Base-by-base conservation (phyloP, 2,888 invertebrate species). In the Lithodes maja region DNA sequence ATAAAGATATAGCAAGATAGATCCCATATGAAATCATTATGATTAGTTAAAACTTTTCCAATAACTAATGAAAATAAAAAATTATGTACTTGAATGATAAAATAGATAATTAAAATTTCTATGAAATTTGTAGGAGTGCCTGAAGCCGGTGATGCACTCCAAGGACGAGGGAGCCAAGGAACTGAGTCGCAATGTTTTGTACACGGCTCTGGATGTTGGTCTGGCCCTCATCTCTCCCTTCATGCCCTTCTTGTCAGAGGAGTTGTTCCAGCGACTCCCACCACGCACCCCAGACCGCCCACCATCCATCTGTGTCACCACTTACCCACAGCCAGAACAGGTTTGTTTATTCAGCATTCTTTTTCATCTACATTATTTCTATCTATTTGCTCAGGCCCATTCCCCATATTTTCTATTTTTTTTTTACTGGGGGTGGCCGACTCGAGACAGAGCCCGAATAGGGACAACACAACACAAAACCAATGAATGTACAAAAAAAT, bases 191-290 rank as follows among this genome's bases (percentile, higher is more conserved):
- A 95, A 95, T 92, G 96, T 97, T 0, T 95, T 99, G 1, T 97
- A 97, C 94, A 96, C 96, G 0, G 96, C 97, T 69, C 94, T 99
- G 81, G 98, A 99, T 93, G 95, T 95, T 3, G 98, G 97, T 0
- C 95, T 99, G 61, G 96, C 97, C 91, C 95, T 98, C 87, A 95
- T 99, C 17, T 97, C 97, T 91, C 99, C 99, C 0, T 97, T 99
- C 94, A 99, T 99, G 99, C 99, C 99, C 0, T 98, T 97, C 94
- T 95, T 99, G 91, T 96, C 97, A 0, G 99, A 99, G 94, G 99
- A 99, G 94, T 94, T 99, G 92, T 99, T 96, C 95, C 98, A 98
- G 94, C 95, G 98, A 71, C 95, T 99, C 92, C 98, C 98, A 0
- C 92, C 94, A 78, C 93, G 94, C 82, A 92, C 92, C 52, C 91